Percentiles rank a stretch among this genome's conserved stretches.
phyloP scores from a whole-genome alignment of 2,797 vertebrate species.

The Carapus acus region DNA sequence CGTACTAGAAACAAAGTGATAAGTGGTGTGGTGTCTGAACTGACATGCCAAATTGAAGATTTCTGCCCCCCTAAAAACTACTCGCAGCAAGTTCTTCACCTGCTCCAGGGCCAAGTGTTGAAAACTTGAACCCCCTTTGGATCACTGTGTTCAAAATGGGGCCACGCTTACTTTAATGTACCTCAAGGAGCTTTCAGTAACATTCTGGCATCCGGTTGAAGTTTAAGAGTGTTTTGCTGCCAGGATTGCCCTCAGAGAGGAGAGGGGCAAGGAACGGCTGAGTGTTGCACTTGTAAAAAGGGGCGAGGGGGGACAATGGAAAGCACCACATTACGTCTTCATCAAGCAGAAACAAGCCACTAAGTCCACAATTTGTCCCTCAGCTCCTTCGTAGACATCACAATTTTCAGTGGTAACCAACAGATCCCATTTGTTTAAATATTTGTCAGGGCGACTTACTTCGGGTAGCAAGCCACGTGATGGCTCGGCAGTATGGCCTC shows the following conservation, averaged over 20 bases:
- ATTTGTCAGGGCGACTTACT: slow-evolving; percentile 57
- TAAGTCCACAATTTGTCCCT: too few relatives aligned
- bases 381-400: too few relatives aligned
- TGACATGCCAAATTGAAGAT: background rate
- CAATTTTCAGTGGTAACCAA: too few relatives aligned
- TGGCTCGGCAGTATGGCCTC: slow-evolving; percentile 67
- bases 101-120: background rate
- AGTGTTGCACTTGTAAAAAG: too few relatives aligned
- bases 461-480: slow-evolving; percentile 34
- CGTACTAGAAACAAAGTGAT: slow-evolving; percentile 21
- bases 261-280: too few relatives aligned
- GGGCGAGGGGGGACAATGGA: too few relatives aligned
- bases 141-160: background rate
- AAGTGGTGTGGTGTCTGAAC: slow-evolving; percentile 8
- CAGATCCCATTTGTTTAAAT: background rate
- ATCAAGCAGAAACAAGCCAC: too few relatives aligned
- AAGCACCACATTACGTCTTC: too few relatives aligned
- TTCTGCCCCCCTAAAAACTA: slow-evolving; percentile 17
- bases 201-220: slow-evolving; percentile 22
- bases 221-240: too few relatives aligned
- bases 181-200: slow-evolving; percentile 40
- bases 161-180: slow-evolving; percentile 53
- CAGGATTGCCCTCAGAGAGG: too few relatives aligned
- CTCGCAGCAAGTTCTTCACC: slow-evolving; percentile 3
- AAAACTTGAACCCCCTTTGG: background rate